These are phyloP conservation scores for Amiota mariae DNA, from an alignment of 2,888 invertebrate genomes.

Conservation along the genomic window DNA sequence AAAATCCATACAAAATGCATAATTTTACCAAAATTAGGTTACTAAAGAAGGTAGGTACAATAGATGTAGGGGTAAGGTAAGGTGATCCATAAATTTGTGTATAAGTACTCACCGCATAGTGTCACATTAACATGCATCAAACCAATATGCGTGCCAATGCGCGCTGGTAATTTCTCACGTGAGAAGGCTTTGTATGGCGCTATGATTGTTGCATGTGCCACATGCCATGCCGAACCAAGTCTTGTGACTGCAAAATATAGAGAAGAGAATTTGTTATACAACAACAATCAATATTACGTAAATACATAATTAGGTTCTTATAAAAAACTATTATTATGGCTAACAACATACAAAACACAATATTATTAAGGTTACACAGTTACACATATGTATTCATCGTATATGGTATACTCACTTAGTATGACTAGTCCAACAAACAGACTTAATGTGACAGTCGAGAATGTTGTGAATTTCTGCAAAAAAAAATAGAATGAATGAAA, in stretches of 20 bases:
- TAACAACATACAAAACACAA: not conserved
- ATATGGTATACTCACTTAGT: constrained; percentile 81
- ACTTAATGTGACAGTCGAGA: constrained; percentile 92
- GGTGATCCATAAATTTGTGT: constrained; percentile 3
- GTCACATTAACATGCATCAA: constrained; percentile 96
- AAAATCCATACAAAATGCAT: constrained; percentile 4
- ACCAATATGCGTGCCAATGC: constrained; percentile 93
- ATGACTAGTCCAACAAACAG: constrained; percentile 95
- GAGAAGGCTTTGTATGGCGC: constrained; percentile 94
- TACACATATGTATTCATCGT: not conserved
- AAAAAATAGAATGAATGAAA: constrained; percentile 25
- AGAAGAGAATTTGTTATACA: constrained; percentile 1
- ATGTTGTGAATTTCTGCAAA: constrained; percentile 90
- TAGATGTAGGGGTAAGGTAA: constrained; percentile 20
- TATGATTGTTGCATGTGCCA: constrained; percentile 85
- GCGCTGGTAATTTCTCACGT: constrained; percentile 88
- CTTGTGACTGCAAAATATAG: constrained; percentile 82
- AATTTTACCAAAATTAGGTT: not conserved
- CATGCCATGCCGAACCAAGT: constrained; percentile 95
- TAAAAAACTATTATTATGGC: constrained; percentile 31
- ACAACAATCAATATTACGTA: constrained; percentile 1
- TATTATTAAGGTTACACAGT: constrained; percentile 12
- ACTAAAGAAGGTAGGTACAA: not conserved
- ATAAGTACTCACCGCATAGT: constrained; percentile 84
- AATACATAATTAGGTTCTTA: constrained; percentile 20